A percentile compares a stretch with the other conserved stretches of the same genome.
These are phyloP conservation scores for Adrianichthys oophorus DNA, from an alignment of 2,797 vertebrate genomes.

Conservation along the genomic window DNA sequence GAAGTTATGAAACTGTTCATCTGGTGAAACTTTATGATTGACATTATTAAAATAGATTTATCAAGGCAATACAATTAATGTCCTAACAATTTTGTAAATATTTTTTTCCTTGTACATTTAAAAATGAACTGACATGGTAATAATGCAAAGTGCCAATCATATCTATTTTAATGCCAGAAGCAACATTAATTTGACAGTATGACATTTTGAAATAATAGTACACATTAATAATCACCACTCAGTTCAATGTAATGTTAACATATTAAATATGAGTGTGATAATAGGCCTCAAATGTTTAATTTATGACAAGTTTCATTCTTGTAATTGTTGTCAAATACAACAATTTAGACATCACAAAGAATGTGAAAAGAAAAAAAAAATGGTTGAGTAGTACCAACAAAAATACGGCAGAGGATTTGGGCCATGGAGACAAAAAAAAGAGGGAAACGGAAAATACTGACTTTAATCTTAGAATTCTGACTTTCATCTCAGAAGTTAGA, in stretches of 20 bases:
- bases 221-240: neutral
- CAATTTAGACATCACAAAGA: too few relatives aligned
- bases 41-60: too few relatives aligned
- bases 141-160: neutral
- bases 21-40: too few relatives aligned
- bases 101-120: neutral
- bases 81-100: neutral
- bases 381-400: too few relatives aligned
- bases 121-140: neutral
- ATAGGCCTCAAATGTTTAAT: neutral
- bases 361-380: too few relatives aligned
- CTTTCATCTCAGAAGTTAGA: too few relatives aligned
- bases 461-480: too few relatives aligned
- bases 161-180: neutral
- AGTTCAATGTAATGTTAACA: neutral
- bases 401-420: too few relatives aligned
- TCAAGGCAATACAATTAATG: too few relatives aligned
- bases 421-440: too few relatives aligned
- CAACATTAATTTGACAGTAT: neutral
- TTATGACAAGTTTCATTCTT: neutral
- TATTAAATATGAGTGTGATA: neutral
- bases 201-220: neutral
- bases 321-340: neutral
- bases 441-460: too few relatives aligned
- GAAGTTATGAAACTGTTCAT: too few relatives aligned